Conservation (phyloP, 92 coral and sea anemone genomes). For the Metridium senile region DNA sequence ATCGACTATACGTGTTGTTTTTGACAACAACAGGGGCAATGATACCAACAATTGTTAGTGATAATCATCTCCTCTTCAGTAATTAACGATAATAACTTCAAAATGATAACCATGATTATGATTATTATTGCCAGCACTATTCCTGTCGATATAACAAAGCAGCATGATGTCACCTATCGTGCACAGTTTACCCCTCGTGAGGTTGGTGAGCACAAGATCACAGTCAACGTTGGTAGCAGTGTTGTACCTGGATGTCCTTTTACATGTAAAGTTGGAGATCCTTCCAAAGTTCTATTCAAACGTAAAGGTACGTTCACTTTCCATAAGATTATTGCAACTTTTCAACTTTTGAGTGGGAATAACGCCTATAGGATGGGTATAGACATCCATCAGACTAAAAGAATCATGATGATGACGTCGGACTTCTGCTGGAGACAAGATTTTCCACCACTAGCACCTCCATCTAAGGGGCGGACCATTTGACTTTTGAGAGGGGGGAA, state of each 20-base stretch:
- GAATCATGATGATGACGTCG: no score
- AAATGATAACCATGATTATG: neutral
- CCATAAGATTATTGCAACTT: neutral
- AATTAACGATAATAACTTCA: neutral
- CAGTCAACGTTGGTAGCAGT: conserved; percentile 70
- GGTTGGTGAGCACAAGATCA: conserved; percentile 80
- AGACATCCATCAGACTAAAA: no score
- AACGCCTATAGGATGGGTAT: no score
- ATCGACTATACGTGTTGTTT: no score
- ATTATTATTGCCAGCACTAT: neutral
- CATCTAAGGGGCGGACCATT: no score
- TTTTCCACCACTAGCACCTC: no score
- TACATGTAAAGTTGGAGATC: conserved; percentile 84
- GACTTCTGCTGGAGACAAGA: no score
- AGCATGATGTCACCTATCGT: conserved; percentile 53
- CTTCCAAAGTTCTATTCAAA: conserved; percentile 56
- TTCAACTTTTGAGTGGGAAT: no score
- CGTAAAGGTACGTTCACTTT: conserved; percentile 45
- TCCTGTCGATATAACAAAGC: conserved; percentile 10
- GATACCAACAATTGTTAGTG: no score
- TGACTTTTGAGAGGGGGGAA: no score
- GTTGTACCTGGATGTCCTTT: conserved; percentile 80
- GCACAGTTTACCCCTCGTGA: conserved; percentile 74
- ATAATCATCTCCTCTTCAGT: neutral
- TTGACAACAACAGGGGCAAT: no score